A percentile compares a stretch with the other conserved stretches of the same genome.
These are phyloP conservation scores for Cosmorhoe ocellata DNA, from an alignment of 2,888 invertebrate genomes.

Conservation along the genomic window DNA sequence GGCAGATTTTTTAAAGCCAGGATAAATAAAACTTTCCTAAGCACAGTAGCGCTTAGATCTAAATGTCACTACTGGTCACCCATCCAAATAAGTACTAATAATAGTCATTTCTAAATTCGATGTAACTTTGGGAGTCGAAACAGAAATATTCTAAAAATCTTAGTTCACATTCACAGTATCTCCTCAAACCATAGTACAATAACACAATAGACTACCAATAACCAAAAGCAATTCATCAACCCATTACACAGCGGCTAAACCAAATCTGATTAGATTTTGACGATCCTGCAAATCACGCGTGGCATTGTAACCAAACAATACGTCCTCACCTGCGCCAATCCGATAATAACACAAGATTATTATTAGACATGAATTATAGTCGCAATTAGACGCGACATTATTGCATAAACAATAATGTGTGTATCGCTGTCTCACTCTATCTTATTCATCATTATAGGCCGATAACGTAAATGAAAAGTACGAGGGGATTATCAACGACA, in stretches of 20 bases:
- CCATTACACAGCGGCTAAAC: constrained; percentile 1
- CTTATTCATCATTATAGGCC: not conserved
- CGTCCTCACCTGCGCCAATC: constrained; percentile 40
- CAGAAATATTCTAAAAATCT: too few species aligned
- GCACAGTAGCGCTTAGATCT: too few species aligned
- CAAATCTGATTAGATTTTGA: constrained; percentile 16
- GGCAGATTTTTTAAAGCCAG: too few species aligned
- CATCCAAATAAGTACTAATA: too few species aligned
- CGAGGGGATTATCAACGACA: too few species aligned
- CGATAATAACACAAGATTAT: constrained; percentile 78
- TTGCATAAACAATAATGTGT: not conserved
- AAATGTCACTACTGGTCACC: too few species aligned
- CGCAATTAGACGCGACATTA: constrained; percentile 70
- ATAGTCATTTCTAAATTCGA: too few species aligned
- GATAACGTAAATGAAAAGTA: too few species aligned
- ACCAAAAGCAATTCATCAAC: constrained; percentile 2
- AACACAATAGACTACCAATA: not conserved
- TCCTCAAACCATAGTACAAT: too few species aligned
- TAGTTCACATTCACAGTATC: too few species aligned
- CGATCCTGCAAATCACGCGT: constrained; percentile 18
- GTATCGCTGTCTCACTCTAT: not conserved
- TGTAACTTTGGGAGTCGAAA: too few species aligned
- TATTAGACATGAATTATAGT: constrained; percentile 77
- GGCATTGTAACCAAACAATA: constrained; percentile 35
- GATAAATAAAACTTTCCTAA: too few species aligned